A percentile compares a stretch with the other conserved stretches of the same genome.
These are phyloP conservation scores for Ophioderma brevispina DNA, from an alignment of 35 echinoderm and acorn worm species.

Conservation along the genomic window DNA sequence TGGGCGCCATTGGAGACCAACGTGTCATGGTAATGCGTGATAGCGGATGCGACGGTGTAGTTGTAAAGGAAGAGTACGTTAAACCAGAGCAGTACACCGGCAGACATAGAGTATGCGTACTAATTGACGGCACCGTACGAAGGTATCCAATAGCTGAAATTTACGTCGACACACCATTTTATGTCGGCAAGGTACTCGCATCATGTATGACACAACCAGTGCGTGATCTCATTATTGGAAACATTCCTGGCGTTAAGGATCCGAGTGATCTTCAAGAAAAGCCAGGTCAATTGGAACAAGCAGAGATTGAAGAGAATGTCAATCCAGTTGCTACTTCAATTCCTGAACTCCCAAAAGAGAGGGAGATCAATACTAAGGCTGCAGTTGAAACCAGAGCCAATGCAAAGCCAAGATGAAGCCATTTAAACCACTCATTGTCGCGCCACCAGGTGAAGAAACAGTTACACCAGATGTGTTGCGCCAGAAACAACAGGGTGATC, in stretches of 20 bases:
- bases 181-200: constrained; percentile 14
- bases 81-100: background rate
- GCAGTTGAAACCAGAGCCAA: constrained; percentile 2
- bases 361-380: too few relatives aligned
- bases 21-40: background rate
- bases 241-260: constrained; percentile 32
- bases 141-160: constrained; percentile 31
- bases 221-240: constrained; percentile 64
- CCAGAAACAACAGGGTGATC: constrained; percentile 6
- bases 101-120: background rate
- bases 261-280: background rate
- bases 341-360: too few relatives aligned
- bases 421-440: background rate
- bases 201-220: constrained; percentile 43
- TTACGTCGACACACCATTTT: constrained; percentile 34
- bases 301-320: background rate
- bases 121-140: constrained; percentile 31
- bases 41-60: background rate
- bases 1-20: background rate
- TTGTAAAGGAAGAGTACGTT: background rate
- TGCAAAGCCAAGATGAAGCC: background rate
- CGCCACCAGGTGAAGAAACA: background rate
- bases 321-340: too few relatives aligned
- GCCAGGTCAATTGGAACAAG: background rate
- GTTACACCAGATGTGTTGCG: background rate